Conservation (phyloP, 2,113 vertebrate species). For the Pelecanus crispus region DNA sequence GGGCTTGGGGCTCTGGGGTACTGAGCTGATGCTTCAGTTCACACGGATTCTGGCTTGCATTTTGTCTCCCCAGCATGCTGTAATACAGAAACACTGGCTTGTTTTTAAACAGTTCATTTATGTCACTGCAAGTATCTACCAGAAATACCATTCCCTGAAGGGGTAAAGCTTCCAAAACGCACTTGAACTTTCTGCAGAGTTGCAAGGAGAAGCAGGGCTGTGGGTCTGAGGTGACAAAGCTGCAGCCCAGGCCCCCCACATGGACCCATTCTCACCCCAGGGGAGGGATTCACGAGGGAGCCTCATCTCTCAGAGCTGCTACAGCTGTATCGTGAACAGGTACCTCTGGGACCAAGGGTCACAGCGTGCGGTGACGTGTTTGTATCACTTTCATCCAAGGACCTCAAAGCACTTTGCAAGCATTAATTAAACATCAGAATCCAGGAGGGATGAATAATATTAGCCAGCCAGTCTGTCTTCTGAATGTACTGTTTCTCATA, state of each 20-base stretch:
- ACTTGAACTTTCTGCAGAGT: neutral
- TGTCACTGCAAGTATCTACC: slow-evolving; percentile 18
- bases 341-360: neutral
- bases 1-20: neutral
- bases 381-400: slow-evolving; percentile 16
- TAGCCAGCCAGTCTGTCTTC: neutral
- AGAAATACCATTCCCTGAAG: slow-evolving; percentile 20
- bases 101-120: slow-evolving; percentile 29
- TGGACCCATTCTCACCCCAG: neutral
- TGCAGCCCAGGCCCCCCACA: neutral
- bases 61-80: neutral
- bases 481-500: slow-evolving; percentile 8
- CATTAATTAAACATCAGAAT: slow-evolving; percentile 50
- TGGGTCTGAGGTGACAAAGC: neutral
- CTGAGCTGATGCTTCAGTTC: neutral
- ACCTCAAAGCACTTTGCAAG: slow-evolving; percentile 44
- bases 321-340: neutral
- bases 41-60: neutral
- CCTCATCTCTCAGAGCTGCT: neutral
- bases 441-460: slow-evolving; percentile 32
- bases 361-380: neutral
- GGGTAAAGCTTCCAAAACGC: neutral
- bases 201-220: neutral
- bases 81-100: neutral
- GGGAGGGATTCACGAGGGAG: neutral